Percentiles rank a stretch among this genome's conserved stretches.
Conservation (phyloP, 2,888 invertebrate species). For the Drosophila anomelani region DNA sequence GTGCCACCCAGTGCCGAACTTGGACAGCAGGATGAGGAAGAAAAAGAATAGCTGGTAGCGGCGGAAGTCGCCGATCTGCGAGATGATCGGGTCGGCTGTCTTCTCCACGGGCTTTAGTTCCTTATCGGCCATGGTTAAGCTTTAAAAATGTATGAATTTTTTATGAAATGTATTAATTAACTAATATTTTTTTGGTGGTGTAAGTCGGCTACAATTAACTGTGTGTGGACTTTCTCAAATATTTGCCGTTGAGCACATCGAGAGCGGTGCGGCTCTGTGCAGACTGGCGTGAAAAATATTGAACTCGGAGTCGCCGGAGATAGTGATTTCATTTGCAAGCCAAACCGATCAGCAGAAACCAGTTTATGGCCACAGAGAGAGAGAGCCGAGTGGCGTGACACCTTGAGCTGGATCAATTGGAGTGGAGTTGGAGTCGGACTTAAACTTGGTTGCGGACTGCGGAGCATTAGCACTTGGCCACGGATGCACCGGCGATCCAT, state of each 20-base stretch:
- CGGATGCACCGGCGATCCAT: slow-evolving; percentile 23
- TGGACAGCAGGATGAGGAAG: slow-evolving; percentile 88
- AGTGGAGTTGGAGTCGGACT: neutral
- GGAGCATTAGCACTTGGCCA: slow-evolving; percentile 34
- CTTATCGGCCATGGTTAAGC: neutral
- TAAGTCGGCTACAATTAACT: neutral
- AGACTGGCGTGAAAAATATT: slow-evolving; percentile 63
- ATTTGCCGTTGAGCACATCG: slow-evolving; percentile 49
- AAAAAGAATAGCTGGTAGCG: slow-evolving; percentile 91
- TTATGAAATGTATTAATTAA: neutral
- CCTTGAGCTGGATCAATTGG: slow-evolving; percentile 14
- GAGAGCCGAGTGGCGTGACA: slow-evolving; percentile 28
- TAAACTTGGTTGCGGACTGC: neutral
- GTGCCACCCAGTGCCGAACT: slow-evolving; percentile 93
- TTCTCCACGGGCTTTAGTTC: slow-evolving; percentile 48
- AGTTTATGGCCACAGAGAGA: slow-evolving; percentile 12
- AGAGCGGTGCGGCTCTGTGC: slow-evolving; percentile 27
- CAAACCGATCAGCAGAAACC: slow-evolving; percentile 18
- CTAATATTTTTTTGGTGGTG: slow-evolving; percentile 7
- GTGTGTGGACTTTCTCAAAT: slow-evolving; percentile 52
- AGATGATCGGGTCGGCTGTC: slow-evolving; percentile 87
- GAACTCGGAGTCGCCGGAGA: slow-evolving; percentile 39
- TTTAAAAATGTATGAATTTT: neutral
- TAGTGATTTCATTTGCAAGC: slow-evolving; percentile 50
- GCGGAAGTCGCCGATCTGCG: slow-evolving; percentile 89